These are phyloP conservation scores for Puffinus mauretanicus DNA, from an alignment of 2,113 vertebrate species.

Conservation along the genomic window DNA sequence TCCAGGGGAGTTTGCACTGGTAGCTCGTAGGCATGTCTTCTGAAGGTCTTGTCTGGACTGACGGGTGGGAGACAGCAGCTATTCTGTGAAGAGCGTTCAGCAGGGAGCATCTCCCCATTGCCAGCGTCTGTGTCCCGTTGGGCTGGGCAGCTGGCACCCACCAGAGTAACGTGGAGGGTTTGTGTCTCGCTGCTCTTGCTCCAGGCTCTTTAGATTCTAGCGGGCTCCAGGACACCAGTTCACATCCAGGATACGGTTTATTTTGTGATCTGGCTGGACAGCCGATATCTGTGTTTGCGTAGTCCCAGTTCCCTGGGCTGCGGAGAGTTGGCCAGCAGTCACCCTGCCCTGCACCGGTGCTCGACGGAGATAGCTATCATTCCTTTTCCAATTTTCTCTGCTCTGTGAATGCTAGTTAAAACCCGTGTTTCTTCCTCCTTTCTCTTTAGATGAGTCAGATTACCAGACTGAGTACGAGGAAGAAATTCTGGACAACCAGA, in stretches of 20 bases:
- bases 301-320: not conserved
- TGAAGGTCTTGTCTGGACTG: not conserved
- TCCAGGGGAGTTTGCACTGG: not conserved
- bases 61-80: not conserved
- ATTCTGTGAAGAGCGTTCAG: not conserved
- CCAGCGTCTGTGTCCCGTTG: fast-evolving
- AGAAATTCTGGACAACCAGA: conserved; percentile 64
- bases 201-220: not conserved
- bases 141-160: not conserved
- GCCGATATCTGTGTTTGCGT: not conserved
- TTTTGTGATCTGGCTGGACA: not conserved
- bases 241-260: fast-evolving
- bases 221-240: not conserved
- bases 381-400: not conserved
- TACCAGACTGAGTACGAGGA: conserved; percentile 93
- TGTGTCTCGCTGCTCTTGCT: not conserved
- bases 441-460: conserved; percentile 84
- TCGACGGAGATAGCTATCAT: fast-evolving
- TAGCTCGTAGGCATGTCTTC: not conserved
- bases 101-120: not conserved
- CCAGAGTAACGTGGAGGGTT: fast-evolving
- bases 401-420: not conserved
- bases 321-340: not conserved
- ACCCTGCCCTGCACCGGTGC: not conserved
- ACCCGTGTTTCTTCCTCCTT: not conserved